Base-by-base conservation (phyloP, 2,797 vertebrate genomes). In the Rhynchonycteris naso region DNA sequence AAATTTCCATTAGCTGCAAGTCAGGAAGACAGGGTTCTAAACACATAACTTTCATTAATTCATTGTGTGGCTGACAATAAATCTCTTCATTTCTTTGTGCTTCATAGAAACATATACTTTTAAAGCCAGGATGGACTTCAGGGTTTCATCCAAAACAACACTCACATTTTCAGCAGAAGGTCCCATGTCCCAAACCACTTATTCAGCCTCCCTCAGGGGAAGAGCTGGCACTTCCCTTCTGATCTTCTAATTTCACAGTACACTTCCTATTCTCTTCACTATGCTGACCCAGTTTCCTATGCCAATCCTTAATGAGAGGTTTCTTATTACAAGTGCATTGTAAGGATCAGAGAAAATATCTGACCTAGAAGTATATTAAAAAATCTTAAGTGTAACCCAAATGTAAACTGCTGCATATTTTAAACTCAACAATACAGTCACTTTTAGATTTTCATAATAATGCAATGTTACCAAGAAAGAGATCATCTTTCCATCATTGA, bases 281-380 rank as follows among this genome's bases (percentile, higher is more conserved):
- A 7, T 14, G 24, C 47, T 30, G 66, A 91, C 61, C 54, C 79
- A 88, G 35, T 80, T 95, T 93, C 61, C 54, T 50, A 21, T 75
- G 72, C 92, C 81, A 65, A 68, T 8, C 10, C 54, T 35, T 95
- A 94, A 94, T 91, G 75, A 65, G 52, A 88, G 50, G 93, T 75
- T 94, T 94, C 90, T 80, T 69, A 33, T 86, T 56, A 69, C 28
- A 80, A 89, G 15, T 22, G 58, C 33, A n/a, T 92, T 86, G 50
- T 43, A 79, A 91, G 65, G 30, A 92, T 79, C 50, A 76, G 69
- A 84, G 68, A 72, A 69, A 93, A 74, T 81, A 88, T 85, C 69
- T 96, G 82, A 95, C 82, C 80, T 47, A 61, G 56, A 96, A 90
- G 19, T 58, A 33, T 68, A 82, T n/a, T 38, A 33, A 78, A 90